Evolutionary conservation across 92 coral and sea anemone genomes (phyloP).

Genomic region (Zoanthus solanderi): DNA sequence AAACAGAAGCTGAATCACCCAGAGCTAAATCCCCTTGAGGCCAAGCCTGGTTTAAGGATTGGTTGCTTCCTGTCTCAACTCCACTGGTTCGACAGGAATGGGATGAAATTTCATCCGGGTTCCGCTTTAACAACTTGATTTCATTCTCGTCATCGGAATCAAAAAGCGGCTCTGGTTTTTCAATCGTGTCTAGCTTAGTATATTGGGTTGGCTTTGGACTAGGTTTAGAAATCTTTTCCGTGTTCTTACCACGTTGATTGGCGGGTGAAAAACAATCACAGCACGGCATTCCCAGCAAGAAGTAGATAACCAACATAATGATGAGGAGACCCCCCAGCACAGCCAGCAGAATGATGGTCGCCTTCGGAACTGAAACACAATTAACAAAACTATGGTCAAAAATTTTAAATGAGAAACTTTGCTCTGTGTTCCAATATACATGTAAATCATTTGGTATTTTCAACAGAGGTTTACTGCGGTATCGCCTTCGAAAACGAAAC

Average conservation of each 20-base stretch:
- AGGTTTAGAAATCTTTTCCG: not conserved
- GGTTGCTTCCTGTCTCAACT: constrained; percentile 31
- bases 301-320: constrained; percentile 11
- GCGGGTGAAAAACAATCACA: not conserved
- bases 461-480: no score
- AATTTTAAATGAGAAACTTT: not conserved
- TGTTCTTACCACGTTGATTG: not conserved
- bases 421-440: not conserved
- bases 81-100: constrained; percentile 28
- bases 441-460: not conserved
- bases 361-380: constrained; percentile 34
- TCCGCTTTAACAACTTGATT: not conserved
- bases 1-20: constrained; percentile 36
- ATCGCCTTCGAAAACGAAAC: no score
- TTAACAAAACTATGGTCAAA: not conserved
- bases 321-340: constrained; percentile 25
- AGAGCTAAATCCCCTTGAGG: constrained; percentile 39
- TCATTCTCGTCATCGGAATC: constrained; percentile 38
- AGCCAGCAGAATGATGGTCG: constrained; percentile 24
- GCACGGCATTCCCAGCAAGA: constrained; percentile 21
- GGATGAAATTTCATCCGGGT: not conserved
- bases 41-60: constrained; percentile 13
- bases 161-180: constrained; percentile 30
- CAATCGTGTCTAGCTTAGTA: constrained; percentile 9
- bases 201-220: constrained; percentile 24